These are phyloP conservation scores for Busseola fusca DNA, from an alignment of 2,888 invertebrate species.

Conservation along the genomic window DNA sequence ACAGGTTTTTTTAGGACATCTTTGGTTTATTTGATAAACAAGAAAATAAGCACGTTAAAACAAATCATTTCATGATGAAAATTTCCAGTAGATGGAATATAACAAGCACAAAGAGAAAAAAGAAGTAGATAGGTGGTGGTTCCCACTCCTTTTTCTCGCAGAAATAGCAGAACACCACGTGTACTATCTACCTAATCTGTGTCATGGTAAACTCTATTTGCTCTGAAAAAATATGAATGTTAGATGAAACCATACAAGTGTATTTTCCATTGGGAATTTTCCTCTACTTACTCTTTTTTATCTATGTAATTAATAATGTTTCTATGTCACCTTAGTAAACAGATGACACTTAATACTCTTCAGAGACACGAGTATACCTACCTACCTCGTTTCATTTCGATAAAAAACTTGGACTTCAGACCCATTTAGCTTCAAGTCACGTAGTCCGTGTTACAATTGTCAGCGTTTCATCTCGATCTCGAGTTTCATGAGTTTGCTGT, in stretches of 20 bases:
- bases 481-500: slow-evolving; percentile 61
- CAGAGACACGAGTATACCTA: slow-evolving; percentile 29
- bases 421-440: slow-evolving; percentile 59
- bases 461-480: slow-evolving; percentile 62
- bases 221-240: background rate
- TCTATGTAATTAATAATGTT: slow-evolving; percentile 9
- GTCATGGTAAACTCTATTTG: background rate
- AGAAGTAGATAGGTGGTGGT: background rate
- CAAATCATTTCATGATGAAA: background rate
- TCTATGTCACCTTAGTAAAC: slow-evolving; percentile 26
- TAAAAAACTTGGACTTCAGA: slow-evolving; percentile 39
- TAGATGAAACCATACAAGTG: background rate
- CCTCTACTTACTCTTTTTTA: background rate
- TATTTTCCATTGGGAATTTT: background rate
- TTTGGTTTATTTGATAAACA: background rate
- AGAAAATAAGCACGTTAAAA: background rate
- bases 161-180: background rate
- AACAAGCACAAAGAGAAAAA: background rate
- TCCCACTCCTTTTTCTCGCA: background rate
- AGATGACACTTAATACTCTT: slow-evolving; percentile 40
- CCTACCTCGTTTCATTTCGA: slow-evolving; percentile 20
- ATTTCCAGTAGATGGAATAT: background rate
- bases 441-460: slow-evolving; percentile 60
- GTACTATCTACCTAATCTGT: background rate
- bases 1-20: background rate